Percentiles rank a stretch among this genome's conserved stretches.
Evolutionary conservation across 2,797 vertebrate genomes (phyloP).

Genomic region (Simalia tracyae): DNA sequence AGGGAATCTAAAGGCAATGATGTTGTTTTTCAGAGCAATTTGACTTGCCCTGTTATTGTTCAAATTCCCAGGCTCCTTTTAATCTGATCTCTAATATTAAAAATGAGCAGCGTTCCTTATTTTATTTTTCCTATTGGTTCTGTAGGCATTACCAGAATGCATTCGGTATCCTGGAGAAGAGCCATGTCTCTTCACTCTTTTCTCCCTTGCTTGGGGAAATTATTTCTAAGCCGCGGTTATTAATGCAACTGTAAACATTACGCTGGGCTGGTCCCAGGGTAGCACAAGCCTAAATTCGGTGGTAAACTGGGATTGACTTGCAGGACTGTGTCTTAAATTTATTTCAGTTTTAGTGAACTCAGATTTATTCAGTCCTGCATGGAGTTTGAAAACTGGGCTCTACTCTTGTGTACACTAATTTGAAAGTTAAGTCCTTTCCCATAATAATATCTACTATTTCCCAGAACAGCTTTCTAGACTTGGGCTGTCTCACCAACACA

Average conservation of each 20-base stretch:
- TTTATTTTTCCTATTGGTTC: not conserved
- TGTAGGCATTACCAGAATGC: not conserved
- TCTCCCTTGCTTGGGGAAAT: not conserved
- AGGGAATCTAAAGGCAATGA: not conserved
- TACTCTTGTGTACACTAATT: not conserved
- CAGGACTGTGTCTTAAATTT: not conserved
- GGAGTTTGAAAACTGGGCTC: not conserved
- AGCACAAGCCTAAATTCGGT: not conserved
- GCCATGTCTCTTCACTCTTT: not conserved
- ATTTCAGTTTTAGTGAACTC: not conserved
- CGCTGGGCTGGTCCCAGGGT: not conserved
- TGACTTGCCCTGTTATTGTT: not conserved
- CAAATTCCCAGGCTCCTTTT: conserved; percentile 7
- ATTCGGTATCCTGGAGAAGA: not conserved
- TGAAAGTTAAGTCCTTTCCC: not conserved
- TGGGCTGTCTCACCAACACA: not conserved
- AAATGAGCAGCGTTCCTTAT: not conserved
- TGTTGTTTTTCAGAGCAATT: not conserved
- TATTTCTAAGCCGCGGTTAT: not conserved
- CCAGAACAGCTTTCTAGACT: not conserved
- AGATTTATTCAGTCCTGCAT: not conserved
- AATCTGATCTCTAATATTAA: not conserved
- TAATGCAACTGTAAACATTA: not conserved
- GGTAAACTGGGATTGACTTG: not conserved
- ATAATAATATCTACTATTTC: not conserved